Conservation (phyloP, 2,888 invertebrate species). For the Mactromeris polynyma region DNA sequence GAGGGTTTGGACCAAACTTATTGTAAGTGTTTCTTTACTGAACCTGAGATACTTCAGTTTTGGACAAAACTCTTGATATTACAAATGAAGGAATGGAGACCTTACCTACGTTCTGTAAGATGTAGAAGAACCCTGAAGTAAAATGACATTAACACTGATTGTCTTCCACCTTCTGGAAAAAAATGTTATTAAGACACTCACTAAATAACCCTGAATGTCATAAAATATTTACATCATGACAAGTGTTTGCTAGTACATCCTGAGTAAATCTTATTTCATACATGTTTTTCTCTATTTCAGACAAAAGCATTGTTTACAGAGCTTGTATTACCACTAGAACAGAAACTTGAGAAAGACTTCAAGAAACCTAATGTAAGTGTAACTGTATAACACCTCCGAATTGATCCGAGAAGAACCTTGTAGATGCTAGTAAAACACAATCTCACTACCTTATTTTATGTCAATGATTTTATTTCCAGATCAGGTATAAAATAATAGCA, state of each 20-base stretch:
- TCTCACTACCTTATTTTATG: no score
- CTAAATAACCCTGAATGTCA: background rate
- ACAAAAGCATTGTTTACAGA: constrained; percentile 79
- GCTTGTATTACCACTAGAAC: constrained; percentile 79
- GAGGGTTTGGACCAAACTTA: no score
- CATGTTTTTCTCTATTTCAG: constrained; percentile 66
- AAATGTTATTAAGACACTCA: background rate
- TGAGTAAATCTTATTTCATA: background rate
- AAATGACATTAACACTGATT: no score
- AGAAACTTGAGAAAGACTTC: constrained; percentile 81
- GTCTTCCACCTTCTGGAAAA: background rate
- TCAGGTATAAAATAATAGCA: no score
- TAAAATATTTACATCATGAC: background rate
- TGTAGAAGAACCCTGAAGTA: no score
- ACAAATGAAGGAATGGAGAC: no score
- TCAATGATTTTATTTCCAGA: no score
- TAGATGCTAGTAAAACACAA: no score
- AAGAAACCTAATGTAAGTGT: constrained; percentile 77
- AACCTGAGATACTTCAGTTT: no score
- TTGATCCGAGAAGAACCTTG: background rate
- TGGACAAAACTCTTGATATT: no score
- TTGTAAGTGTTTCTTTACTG: no score
- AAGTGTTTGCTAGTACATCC: background rate
- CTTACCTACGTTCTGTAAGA: no score
- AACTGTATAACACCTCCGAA: background rate